phyloP scores from a whole-genome alignment of 2,797 vertebrate genomes.

The Eidolon dupreanum region DNA sequence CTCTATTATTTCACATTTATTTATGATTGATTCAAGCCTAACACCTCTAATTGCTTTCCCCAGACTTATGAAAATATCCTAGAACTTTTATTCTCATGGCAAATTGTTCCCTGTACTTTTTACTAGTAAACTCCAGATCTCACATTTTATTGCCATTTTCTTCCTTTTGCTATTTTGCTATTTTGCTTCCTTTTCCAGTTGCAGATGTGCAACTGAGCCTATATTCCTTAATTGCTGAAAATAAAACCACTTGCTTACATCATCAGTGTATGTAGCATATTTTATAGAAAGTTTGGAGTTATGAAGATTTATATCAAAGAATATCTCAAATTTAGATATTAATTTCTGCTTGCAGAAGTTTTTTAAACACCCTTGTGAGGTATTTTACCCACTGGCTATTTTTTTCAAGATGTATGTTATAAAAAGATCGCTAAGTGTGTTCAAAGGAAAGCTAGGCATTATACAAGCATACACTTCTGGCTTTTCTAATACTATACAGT shows the following conservation, averaged over 20 bases:
- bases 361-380: background rate
- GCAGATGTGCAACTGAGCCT: background rate
- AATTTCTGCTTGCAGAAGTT: background rate
- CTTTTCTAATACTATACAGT: background rate
- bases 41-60: background rate
- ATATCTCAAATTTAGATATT: background rate
- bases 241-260: background rate
- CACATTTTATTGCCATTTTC: background rate
- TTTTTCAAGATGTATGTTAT: background rate
- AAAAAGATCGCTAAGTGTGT: background rate
- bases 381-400: background rate
- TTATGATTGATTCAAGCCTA: background rate
- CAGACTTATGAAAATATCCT: background rate
- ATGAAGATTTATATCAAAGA: background rate
- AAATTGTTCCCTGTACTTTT: background rate
- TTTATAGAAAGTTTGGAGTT: background rate
- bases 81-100: background rate
- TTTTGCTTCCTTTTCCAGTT: background rate
- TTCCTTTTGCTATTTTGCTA: background rate
- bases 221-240: background rate
- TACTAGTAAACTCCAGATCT: background rate
- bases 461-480: background rate
- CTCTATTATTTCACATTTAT: background rate
- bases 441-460: background rate
- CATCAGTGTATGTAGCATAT: background rate